Evolutionary conservation across 23 tunicate genomes (phyloP).

Genomic region (Halocynthia aurantium): DNA sequence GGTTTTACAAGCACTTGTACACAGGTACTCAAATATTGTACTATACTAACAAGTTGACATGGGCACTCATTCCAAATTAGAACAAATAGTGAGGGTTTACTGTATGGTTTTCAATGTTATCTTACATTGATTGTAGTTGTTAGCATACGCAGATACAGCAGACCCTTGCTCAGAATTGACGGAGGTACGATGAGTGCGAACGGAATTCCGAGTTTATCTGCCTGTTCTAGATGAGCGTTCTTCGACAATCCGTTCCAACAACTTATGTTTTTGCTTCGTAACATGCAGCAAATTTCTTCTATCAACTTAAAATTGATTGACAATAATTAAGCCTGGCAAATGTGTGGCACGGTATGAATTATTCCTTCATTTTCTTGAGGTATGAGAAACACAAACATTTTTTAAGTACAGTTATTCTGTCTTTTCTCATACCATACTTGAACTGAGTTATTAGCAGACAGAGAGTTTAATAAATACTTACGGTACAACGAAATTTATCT

Average conservation of each 20-base stretch:
- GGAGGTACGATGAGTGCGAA: constrained; percentile 14
- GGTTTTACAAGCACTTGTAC: no score
- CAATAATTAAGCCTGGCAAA: neutral
- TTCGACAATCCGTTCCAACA: constrained; percentile 47
- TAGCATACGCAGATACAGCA: constrained; percentile 23
- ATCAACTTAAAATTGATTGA: neutral
- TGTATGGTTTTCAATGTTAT: neutral
- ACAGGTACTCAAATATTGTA: neutral
- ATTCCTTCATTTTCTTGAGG: no score
- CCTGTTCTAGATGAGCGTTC: constrained; percentile 8
- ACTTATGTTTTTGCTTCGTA: constrained; percentile 21
- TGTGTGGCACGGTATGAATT: no score
- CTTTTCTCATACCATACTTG: no score
- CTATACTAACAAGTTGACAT: neutral
- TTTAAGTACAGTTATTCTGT: no score
- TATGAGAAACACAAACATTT: no score
- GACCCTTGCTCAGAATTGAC: constrained; percentile 34
- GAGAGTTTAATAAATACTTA: neutral
- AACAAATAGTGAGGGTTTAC: neutral
- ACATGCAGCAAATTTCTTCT: constrained; percentile 9
- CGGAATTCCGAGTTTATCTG: constrained; percentile 38
- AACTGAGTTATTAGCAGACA: neutral
- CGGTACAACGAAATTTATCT: neutral
- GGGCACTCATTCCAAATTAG: no score
- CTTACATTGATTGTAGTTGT: constrained; percentile 40